These are phyloP conservation scores for Nemotelus pantherinus DNA, from an alignment of 2,888 invertebrate species.

Conservation along the genomic window DNA sequence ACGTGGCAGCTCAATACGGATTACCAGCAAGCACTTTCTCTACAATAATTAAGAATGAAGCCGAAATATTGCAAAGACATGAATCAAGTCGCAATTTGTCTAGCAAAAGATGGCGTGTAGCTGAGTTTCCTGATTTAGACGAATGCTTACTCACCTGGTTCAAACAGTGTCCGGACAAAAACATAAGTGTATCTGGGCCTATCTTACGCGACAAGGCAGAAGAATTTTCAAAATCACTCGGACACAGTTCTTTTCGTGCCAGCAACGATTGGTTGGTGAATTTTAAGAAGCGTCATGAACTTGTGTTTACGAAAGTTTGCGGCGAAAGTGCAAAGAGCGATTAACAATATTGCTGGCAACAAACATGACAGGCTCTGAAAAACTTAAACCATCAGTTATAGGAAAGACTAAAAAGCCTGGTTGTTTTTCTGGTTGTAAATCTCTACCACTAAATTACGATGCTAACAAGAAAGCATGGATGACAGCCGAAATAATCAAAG, in stretches of 20 bases:
- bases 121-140: not conserved
- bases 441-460: conserved; percentile 54
- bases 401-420: conserved; percentile 57
- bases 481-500: conserved; percentile 20
- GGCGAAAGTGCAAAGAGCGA: conserved; percentile 51
- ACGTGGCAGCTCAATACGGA: not conserved
- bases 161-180: not conserved
- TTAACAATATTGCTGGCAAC: conserved; percentile 57
- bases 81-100: too few relatives aligned
- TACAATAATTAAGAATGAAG: too few relatives aligned
- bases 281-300: conserved; percentile 29
- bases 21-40: conserved; percentile 36
- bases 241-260: not conserved
- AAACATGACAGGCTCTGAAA: conserved; percentile 58
- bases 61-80: too few relatives aligned
- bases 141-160: not conserved
- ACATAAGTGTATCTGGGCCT: not conserved
- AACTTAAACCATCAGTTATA: conserved; percentile 55
- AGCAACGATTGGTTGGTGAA: conserved; percentile 44
- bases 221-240: not conserved
- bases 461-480: conserved; percentile 35
- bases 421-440: conserved; percentile 58
- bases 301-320: conserved; percentile 7
- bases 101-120: not conserved
- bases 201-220: not conserved